Evolutionary conservation across 2,113 vertebrate species (phyloP).

Genomic region (Egretta garzetta): DNA sequence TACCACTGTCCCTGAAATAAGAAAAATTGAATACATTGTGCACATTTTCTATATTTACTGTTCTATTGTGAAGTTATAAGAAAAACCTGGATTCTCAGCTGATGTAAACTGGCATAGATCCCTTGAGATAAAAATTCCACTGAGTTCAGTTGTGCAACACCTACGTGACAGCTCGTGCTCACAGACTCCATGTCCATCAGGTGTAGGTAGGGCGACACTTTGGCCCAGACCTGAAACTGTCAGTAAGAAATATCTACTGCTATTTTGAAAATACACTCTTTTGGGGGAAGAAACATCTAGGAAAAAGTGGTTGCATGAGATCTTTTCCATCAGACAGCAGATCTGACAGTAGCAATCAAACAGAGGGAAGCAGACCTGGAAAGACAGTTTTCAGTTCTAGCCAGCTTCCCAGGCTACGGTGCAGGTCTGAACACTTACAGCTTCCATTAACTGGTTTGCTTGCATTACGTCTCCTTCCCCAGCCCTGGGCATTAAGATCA

Average conservation of each 20-base stretch:
- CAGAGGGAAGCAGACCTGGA: background rate
- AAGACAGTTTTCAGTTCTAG: background rate
- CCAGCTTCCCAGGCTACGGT: rapidly evolving
- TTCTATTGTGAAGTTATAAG: background rate
- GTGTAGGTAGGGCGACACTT: background rate
- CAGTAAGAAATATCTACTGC: background rate
- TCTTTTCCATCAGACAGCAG: background rate
- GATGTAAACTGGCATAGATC: background rate
- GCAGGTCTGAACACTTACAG: background rate
- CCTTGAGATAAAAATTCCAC: background rate
- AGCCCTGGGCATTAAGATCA: background rate
- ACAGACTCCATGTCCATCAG: rapidly evolving
- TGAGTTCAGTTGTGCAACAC: background rate
- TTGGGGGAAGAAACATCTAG: background rate
- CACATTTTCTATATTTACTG: background rate
- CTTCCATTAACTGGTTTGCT: rapidly evolving
- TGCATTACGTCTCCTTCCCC: background rate
- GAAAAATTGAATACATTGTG: background rate
- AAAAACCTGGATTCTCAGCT: background rate
- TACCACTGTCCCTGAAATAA: background rate
- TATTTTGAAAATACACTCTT: background rate
- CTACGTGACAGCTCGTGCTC: rapidly evolving
- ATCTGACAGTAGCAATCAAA: rapidly evolving
- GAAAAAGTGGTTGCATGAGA: background rate
- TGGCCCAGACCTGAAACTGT: background rate